These are phyloP conservation scores for Trachelus troglodyta DNA, from an alignment of 2,888 invertebrate species.

Conservation along the genomic window DNA sequence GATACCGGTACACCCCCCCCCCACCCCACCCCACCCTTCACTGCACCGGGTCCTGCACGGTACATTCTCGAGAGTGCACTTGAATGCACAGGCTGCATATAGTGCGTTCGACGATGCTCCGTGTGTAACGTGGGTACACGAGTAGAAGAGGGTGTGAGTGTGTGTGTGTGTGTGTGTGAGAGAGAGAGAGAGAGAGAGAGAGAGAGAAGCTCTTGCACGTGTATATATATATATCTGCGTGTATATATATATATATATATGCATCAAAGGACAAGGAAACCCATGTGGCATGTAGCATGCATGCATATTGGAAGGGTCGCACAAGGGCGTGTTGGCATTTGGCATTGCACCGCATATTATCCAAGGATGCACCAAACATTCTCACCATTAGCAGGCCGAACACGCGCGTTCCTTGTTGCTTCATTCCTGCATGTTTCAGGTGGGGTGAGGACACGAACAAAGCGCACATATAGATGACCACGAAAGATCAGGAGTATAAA, in stretches of 20 bases:
- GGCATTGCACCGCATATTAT: conserved; percentile 63
- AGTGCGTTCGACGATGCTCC: neutral
- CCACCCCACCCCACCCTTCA: neutral
- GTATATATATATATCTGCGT: too few species aligned
- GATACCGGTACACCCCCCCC: neutral
- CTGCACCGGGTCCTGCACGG: neutral
- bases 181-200: neutral
- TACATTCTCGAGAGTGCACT: neutral
- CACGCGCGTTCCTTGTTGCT: conserved; percentile 52
- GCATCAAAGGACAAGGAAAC: neutral
- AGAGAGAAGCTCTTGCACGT: too few species aligned
- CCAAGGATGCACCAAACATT: conserved; percentile 61
- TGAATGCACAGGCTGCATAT: neutral
- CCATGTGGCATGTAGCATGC: conserved; percentile 13
- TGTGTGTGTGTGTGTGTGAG: too few species aligned
- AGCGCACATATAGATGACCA: neutral
- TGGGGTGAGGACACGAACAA: conserved; percentile 9
- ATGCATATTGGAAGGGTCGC: conserved; percentile 28
- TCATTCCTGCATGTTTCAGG: conserved; percentile 45
- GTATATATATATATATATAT: neutral
- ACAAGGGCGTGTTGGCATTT: conserved; percentile 54
- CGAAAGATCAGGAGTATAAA: neutral
- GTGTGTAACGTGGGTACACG: neutral
- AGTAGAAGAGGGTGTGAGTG: too few species aligned
- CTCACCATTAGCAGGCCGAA: conserved; percentile 51